A percentile compares a stretch with the other conserved stretches of the same genome.
Evolutionary conservation across 2,113 vertebrate species (phyloP).

Genomic region (Falco punctatus): DNA sequence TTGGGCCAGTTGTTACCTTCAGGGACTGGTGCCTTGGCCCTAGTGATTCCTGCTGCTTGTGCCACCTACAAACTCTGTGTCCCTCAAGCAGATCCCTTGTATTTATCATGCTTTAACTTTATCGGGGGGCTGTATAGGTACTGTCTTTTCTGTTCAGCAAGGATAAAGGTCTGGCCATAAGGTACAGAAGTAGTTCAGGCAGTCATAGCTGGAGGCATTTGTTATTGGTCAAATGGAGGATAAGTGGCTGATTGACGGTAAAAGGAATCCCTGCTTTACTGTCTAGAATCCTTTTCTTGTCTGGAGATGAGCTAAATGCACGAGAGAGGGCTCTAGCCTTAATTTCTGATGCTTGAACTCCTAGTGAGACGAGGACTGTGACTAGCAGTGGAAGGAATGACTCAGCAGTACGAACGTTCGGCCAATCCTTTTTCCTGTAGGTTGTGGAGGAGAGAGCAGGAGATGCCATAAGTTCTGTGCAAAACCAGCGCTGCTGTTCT

Average conservation of each 20-base stretch:
- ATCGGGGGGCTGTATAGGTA: background rate
- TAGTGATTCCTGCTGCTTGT: background rate
- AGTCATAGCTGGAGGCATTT: constrained; percentile 1
- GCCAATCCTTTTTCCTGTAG: background rate
- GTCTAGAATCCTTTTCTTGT: background rate
- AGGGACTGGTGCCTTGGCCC: background rate
- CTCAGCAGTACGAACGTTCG: background rate
- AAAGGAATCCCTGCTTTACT: background rate
- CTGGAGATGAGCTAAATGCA: background rate
- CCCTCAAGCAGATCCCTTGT: background rate
- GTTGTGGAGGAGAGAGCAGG: background rate
- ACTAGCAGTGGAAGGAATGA: background rate
- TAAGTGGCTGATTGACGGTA: background rate
- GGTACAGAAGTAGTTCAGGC: background rate
- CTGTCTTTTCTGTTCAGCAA: background rate
- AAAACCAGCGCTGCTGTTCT: background rate
- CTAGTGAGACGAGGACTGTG: background rate
- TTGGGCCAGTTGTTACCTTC: background rate
- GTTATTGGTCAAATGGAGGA: background rate
- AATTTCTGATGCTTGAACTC: background rate
- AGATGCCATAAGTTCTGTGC: background rate
- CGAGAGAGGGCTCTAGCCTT: background rate
- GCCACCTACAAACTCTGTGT: background rate
- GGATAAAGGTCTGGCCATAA: background rate
- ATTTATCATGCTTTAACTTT: background rate